These are phyloP conservation scores for Ecdyonurus torrentis DNA, from an alignment of 2,888 invertebrate genomes.

Conservation along the genomic window DNA sequence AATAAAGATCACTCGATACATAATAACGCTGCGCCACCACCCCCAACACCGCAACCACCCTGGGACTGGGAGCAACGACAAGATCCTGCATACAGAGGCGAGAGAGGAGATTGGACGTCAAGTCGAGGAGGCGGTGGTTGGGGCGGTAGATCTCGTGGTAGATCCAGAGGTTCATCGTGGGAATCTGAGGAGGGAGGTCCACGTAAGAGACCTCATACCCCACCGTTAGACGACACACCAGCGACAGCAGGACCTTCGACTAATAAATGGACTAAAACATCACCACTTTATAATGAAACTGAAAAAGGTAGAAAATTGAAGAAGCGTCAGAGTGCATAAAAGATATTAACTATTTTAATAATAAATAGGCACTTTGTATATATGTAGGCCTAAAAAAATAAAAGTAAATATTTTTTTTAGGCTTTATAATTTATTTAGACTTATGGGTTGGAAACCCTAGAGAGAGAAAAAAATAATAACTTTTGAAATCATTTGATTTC, in stretches of 20 bases:
- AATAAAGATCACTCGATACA: neutral
- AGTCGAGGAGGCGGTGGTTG: neutral
- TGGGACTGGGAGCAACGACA: conserved; percentile 12
- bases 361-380: too few relatives aligned
- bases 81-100: conserved; percentile 11
- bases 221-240: conserved; percentile 11
- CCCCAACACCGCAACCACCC: conserved; percentile 6
- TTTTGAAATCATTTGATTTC: too few relatives aligned
- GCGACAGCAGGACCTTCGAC: neutral
- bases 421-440: too few relatives aligned
- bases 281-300: neutral
- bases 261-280: neutral
- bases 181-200: conserved; percentile 3
- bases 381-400: too few relatives aligned
- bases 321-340: neutral
- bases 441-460: too few relatives aligned
- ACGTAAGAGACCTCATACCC: conserved; percentile 12
- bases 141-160: conserved; percentile 2
- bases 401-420: too few relatives aligned
- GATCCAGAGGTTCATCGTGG: neutral
- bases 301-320: neutral
- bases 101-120: neutral
- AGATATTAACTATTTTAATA: neutral
- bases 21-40: neutral
- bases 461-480: too few relatives aligned